Evolutionary conservation across 1,140 invertebrate species (phyloP).

Genomic region (Drosophila nigromelanica): DNA sequence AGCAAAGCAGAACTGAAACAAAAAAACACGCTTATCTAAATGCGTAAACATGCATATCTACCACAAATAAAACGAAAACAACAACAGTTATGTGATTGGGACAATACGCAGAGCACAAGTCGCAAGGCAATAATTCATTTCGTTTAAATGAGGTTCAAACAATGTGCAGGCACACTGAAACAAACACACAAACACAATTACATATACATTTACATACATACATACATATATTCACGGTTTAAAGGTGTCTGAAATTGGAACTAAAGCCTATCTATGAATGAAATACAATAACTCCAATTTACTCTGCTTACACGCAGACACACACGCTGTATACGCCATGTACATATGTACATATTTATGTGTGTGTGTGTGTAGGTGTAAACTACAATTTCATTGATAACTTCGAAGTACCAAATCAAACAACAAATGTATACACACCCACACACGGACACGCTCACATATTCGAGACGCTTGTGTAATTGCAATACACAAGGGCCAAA

Average conservation of each 20-base stretch:
- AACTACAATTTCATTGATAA: slow-evolving; percentile 71
- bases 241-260: neutral
- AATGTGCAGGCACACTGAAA: neutral
- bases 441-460: slow-evolving; percentile 4
- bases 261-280: slow-evolving; percentile 56
- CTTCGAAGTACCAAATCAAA: slow-evolving; percentile 63
- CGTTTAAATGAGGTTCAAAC: neutral
- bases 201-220: too few species aligned
- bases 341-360: slow-evolving; percentile 2
- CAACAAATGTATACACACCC: slow-evolving; percentile 33
- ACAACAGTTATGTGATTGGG: slow-evolving; percentile 16
- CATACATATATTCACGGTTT: neutral
- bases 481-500: slow-evolving; percentile 41
- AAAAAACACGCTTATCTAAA: slow-evolving; percentile 37
- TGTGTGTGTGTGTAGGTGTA: slow-evolving; percentile 24
- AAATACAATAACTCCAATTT: slow-evolving; percentile 59
- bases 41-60: slow-evolving; percentile 48
- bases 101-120: neutral
- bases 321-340: neutral
- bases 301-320: slow-evolving; percentile 22
- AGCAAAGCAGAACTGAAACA: slow-evolving; percentile 3
- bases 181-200: slow-evolving; percentile 5
- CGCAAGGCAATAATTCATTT: slow-evolving; percentile 41
- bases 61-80: slow-evolving; percentile 18
- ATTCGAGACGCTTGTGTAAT: slow-evolving; percentile 45